phyloP scores from a whole-genome alignment of 2,888 invertebrate species.

The Caenorhabditis becei region DNA sequence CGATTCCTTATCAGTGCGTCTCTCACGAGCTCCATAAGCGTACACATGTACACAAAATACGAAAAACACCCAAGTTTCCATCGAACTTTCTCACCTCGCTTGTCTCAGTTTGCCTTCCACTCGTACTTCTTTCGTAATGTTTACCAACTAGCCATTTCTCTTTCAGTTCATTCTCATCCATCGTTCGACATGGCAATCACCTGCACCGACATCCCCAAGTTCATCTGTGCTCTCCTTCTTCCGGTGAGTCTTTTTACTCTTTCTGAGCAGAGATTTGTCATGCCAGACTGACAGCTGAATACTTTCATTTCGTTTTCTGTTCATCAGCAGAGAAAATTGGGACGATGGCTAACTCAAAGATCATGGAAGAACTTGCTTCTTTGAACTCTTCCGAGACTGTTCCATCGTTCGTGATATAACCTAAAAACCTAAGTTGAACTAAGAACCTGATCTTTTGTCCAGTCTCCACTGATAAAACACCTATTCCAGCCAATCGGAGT shows the following conservation, averaged over 20 bases:
- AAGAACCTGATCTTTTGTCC: background rate
- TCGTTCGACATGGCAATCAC: slow-evolving; percentile 66
- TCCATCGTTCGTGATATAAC: no score
- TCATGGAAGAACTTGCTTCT: no score
- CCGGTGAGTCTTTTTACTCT: slow-evolving; percentile 63
- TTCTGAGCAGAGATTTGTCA: no score
- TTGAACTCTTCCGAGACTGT: no score
- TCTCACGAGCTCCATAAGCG: background rate
- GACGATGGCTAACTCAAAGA: no score
- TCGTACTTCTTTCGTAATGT: slow-evolving; percentile 19
- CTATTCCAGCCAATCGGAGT: slow-evolving; percentile 72
- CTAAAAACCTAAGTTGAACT: no score
- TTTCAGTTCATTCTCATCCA: background rate
- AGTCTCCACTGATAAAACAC: background rate
- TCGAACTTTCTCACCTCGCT: slow-evolving; percentile 4
- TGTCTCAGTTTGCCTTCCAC: slow-evolving; percentile 12
- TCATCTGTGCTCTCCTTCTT: slow-evolving; percentile 69
- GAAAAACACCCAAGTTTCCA: slow-evolving; percentile 6
- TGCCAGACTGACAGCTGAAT: no score
- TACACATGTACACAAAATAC: slow-evolving; percentile 8
- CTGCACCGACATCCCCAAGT: slow-evolving; percentile 70
- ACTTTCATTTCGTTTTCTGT: no score
- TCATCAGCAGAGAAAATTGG: no score
- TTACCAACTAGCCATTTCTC: background rate
- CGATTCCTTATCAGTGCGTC: background rate